Evolutionary conservation across 2,797 vertebrate genomes (phyloP).

Genomic region (Notolabrus celidotus): DNA sequence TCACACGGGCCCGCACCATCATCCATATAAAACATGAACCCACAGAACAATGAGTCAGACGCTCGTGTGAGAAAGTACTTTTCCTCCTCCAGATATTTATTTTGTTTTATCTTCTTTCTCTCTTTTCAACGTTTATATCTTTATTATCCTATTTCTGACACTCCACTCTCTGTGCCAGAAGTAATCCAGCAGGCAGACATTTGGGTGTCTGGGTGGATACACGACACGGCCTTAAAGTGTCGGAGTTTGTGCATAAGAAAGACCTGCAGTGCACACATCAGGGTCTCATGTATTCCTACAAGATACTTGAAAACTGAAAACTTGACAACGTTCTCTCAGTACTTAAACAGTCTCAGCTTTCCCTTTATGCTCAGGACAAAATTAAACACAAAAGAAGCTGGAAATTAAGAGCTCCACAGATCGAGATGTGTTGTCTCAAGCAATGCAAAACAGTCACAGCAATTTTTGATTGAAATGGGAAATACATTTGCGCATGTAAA

Average conservation of each 20-base stretch:
- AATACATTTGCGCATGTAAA: no score
- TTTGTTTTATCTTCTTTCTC: slow-evolving; percentile 65
- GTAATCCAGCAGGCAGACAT: slow-evolving; percentile 35
- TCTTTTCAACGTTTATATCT: slow-evolving; percentile 65
- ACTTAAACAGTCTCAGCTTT: no score
- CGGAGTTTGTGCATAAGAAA: slow-evolving; percentile 1
- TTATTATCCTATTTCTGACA: slow-evolving; percentile 68
- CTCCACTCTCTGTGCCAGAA: slow-evolving; percentile 35
- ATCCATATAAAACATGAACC: slow-evolving; percentile 75
- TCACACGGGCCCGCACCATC: slow-evolving; percentile 71
- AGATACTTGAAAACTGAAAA: no score
- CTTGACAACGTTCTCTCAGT: no score
- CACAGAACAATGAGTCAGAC: slow-evolving; percentile 75
- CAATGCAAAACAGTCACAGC: no score
- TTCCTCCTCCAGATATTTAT: slow-evolving; percentile 73
- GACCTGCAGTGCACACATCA: slow-evolving; percentile 9
- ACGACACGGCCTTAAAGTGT: slow-evolving; percentile 30
- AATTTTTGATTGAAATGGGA: no score
- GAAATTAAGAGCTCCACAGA: no score
- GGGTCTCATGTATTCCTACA: no score
- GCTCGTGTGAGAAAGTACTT: slow-evolving; percentile 61
- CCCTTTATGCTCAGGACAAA: no score
- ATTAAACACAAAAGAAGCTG: no score
- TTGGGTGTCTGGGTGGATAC: slow-evolving; percentile 45
- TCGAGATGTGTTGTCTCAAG: no score